A percentile compares a stretch with the other conserved stretches of the same genome.
These are phyloP conservation scores for Ephydatia muelleri DNA, from an alignment of 37 sponge, comb jelly and placozoan species.

Conservation along the genomic window DNA sequence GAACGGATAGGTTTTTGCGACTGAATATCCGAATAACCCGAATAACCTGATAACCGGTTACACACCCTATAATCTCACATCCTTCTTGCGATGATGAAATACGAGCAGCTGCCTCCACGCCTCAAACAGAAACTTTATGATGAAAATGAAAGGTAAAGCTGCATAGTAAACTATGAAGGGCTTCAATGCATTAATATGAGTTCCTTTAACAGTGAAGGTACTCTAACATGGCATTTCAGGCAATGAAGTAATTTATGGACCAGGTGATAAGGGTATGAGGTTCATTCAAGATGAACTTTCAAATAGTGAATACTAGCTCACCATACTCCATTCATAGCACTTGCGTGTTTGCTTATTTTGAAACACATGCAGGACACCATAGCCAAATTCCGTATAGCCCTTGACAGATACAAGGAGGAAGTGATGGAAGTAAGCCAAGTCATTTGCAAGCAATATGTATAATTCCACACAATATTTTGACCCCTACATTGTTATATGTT, in stretches of 20 bases:
- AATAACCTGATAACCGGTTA: too few relatives aligned
- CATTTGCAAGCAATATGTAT: too few relatives aligned
- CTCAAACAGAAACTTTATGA: background rate
- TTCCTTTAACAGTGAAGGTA: background rate
- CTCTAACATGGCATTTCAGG: background rate
- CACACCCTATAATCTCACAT: too few relatives aligned
- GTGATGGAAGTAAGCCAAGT: background rate
- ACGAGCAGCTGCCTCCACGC: background rate
- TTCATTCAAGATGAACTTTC: background rate
- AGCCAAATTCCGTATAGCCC: background rate
- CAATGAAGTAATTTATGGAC: background rate
- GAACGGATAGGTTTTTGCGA: too few relatives aligned
- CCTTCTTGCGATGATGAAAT: background rate
- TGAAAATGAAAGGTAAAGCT: background rate
- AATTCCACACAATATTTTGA: background rate
- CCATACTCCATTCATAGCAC: background rate
- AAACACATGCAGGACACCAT: background rate
- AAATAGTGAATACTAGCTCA: background rate
- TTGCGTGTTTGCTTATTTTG: background rate
- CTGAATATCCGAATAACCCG: too few relatives aligned
- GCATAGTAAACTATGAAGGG: too few relatives aligned
- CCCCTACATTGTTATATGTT: background rate
- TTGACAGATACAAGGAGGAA: background rate
- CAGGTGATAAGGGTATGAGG: background rate
- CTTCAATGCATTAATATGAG: too few relatives aligned